Base-by-base conservation (phyloP, 92 coral and sea anemone genomes). In the Porites evermanni region DNA sequence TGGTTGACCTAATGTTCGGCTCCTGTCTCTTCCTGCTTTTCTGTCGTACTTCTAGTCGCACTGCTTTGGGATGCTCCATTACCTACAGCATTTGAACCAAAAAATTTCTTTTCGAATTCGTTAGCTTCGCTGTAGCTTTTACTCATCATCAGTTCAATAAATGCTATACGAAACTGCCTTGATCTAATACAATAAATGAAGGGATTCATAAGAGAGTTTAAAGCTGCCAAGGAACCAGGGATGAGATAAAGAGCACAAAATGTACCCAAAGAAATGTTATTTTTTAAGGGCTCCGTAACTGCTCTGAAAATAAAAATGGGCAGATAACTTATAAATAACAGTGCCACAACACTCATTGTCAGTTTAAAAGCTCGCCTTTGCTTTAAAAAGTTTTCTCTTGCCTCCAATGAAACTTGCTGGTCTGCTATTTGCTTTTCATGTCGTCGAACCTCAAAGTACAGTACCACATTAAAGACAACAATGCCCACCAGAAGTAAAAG, bases 111-210 rank as follows among this genome's bases (percentile, higher is more conserved):
- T 38, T 38, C 47, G 47, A 64, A n/a, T 64, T 47, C 44, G 0
- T 64, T 56, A 64, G 70, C 82, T 38, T 50, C 13, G n/a, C 29
- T 1, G 64, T 16, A 17, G 71, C 38, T 78, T 78, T 61, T 64
- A 8, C 18, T 11, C 32, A 47, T 8, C 6, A 78, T 53, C 17
- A 78, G 20, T 38, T 78, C 71, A 18, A 78, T 78, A 78, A 64
- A 63, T 18, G 72, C 82, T 38, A 78, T 72, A 50, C 82, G 82
- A 12, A 78, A 78, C 47, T 38, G 59, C 64, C 82, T 44, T 65
- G n/a, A 32, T 78, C 38, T 78, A 19, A 65, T 14, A 29, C 54
- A 63, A 52, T 78, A 78, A 65, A 78, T 78, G 12, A 78, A 11
- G 1, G 82, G 82, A 64, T 78, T 78, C 0, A 78, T 18, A 50